A percentile compares a stretch with the other conserved stretches of the same genome.
Conservation (phyloP, 1,140 invertebrate genomes). For the Drosophila nikananu region DNA sequence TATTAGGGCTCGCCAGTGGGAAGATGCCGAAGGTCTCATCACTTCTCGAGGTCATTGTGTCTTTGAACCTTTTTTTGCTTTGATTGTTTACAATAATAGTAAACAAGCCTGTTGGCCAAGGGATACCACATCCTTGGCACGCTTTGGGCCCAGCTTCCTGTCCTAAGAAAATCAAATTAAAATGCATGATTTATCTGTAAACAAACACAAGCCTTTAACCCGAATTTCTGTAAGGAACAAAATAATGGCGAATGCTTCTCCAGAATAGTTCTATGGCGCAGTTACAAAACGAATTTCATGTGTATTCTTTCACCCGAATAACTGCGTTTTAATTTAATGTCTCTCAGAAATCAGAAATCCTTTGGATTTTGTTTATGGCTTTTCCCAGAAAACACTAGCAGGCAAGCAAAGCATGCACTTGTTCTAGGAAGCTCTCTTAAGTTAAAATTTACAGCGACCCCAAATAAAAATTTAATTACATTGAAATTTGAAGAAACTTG, state of each 20-base stretch:
- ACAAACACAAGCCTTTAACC: slow-evolving; percentile 36
- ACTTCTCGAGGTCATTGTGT: slow-evolving; percentile 43
- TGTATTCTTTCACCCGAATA: slow-evolving; percentile 7
- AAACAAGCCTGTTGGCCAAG: slow-evolving; percentile 13
- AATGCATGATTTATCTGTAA: slow-evolving; percentile 47
- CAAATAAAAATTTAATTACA: not conserved
- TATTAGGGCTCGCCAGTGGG: slow-evolving; percentile 18
- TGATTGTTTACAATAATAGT: slow-evolving; percentile 2
- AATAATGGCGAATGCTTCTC: not conserved
- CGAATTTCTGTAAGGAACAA: slow-evolving; percentile 17
- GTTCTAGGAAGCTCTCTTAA: not conserved
- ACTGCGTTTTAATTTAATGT: slow-evolving; percentile 16
- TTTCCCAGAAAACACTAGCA: not conserved
- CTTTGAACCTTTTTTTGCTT: slow-evolving; percentile 31
- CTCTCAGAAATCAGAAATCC: slow-evolving; percentile 1
- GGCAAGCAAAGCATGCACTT: not conserved
- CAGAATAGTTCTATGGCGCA: slow-evolving; percentile 36
- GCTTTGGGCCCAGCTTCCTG: not conserved
- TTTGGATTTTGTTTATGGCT: too few species aligned
- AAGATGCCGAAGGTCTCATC: slow-evolving; percentile 10
- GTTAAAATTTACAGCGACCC: not conserved
- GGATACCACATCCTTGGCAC: slow-evolving; percentile 32
- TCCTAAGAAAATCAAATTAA: slow-evolving; percentile 51
- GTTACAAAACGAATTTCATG: slow-evolving; percentile 15
- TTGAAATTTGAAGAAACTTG: not conserved